Base-by-base conservation (phyloP, 2,113 vertebrate genomes). In the Bostrychus sinensis region DNA sequence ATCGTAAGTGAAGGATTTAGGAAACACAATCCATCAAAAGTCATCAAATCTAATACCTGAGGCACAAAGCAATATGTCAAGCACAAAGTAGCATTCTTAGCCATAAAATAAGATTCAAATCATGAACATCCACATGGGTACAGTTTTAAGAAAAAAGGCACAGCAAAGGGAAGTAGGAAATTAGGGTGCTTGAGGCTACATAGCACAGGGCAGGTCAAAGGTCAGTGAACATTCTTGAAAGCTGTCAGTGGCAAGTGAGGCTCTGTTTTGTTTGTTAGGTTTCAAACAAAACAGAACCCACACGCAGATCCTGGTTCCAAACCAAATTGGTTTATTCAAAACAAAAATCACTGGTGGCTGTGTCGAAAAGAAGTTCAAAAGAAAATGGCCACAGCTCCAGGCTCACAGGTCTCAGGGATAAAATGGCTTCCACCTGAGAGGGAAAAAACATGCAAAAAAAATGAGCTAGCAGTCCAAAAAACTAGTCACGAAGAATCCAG, bases 1-100 rank as follows among this genome's bases (percentile, higher is more conserved):
- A 91, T 98, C 95, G 97, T 99, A 96, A 99, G 97, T 97, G 57
- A 34, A 46, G 41, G 51, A 48, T 19, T 30, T 16, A 75, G 73
- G 88, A 79, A 85, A 90, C 76, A 36, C 9, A 54, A 89, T 79
- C 86, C 78, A 43, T 17, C 4, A 17, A 7, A 30, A 56, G 75
- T 82, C 80, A 67, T 57, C 48, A 66, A 72, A 69, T 59, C 36
- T 37, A 20, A 71, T 28, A 58, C 20, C 62, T 19, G 19, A 2
- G 13, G 48, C 7, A 1, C 48, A 28, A 23, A 23, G 9, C 45
- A 20, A 48, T 51, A 51, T 16, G 65, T 67, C 45, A 6, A 20
- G 25, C 13, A 46, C 22, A 13, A 25, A 48, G 11, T 5, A 55
- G n/a, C 36, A 19, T 67, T 16, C 39, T 9, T 37, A 28, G 70